Conservation (phyloP, 2,888 invertebrate genomes). For the Chrysolina americana region DNA sequence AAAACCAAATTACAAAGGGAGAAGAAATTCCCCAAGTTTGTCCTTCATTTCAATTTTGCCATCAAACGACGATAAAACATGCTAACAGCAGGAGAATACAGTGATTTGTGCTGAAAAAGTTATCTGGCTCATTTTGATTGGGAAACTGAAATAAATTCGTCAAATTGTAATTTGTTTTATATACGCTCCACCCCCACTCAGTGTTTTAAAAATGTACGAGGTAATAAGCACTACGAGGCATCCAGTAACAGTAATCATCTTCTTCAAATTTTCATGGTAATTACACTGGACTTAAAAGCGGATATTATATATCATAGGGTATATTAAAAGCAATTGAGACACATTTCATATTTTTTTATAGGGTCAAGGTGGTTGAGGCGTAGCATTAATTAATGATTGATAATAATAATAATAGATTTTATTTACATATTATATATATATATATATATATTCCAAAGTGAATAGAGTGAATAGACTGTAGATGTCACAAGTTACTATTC, state of each 20-base stretch:
- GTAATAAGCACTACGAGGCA: background rate
- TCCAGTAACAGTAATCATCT: background rate
- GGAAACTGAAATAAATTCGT: background rate
- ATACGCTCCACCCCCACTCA: background rate
- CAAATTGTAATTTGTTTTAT: background rate
- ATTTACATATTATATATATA: too few relatives aligned
- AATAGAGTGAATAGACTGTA: too few relatives aligned
- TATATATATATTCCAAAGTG: too few relatives aligned
- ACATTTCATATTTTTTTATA: background rate
- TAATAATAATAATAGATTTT: too few relatives aligned
- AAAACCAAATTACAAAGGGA: too few relatives aligned
- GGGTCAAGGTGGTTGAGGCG: too few relatives aligned
- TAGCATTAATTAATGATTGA: too few relatives aligned
- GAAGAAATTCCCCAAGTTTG: background rate
- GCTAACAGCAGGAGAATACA: background rate
- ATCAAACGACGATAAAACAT: too few relatives aligned
- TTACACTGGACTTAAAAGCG: background rate
- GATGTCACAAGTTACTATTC: too few relatives aligned
- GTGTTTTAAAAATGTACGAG: background rate
- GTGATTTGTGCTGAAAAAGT: slow-evolving; percentile 1
- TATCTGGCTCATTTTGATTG: background rate
- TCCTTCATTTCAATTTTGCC: too few relatives aligned
- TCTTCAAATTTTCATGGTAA: background rate
- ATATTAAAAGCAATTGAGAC: background rate
- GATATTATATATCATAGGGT: background rate